Evolutionary conservation across 2,113 vertebrate species (phyloP), one percentile per base, ranked within the genome.

Genomic region (Thunnus maccoyii): DNA sequence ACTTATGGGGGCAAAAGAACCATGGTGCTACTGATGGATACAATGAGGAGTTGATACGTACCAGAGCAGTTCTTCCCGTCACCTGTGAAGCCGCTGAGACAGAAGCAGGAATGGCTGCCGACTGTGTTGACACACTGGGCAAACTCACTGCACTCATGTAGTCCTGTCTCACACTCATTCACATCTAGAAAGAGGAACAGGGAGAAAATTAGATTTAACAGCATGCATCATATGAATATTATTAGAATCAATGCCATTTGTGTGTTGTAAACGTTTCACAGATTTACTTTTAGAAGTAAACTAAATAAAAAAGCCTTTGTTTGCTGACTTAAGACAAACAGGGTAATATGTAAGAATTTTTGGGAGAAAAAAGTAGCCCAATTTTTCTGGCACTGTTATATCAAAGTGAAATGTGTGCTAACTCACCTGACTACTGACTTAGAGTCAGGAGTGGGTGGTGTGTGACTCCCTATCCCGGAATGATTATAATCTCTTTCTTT

Each of bases 31-130:
- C 50, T 15, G 18, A 17, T 80, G 30, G 57, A 22, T 12, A 80
- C 22, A 47, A 74, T 36, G 12, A 70, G 3, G 22, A 60, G 36
- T 2, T n/a, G 41, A 48, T 18, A 73, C 94, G 90, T 88, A 96
- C 96, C 96, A 63, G 94, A 92, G 83, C 96, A 96, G 78, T 90
- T 95, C 57, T 88, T 92, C 48, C 96, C 96, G 15, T 96, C 91
- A 15, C 96, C 96, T 3, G 74, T 91, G 82, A 96, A 96, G 78
- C 96, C 96, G 0, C 69, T 94, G 30, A 95, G 90, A 87, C 96
- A 96, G 82, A 65, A 63, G 67, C 96, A 96, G 65, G 85, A 86
- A 61, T 95, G 76, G 82, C 92, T 93, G 48, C 96, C 96, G 0
- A 90, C 16, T 46, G 89, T 94, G 84, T 96, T 96, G 62, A 90